A percentile compares a stretch with the other conserved stretches of the same genome.
Evolutionary conservation across 2,113 vertebrate genomes (phyloP).

Genomic region (Phyllostomus discolor): DNA sequence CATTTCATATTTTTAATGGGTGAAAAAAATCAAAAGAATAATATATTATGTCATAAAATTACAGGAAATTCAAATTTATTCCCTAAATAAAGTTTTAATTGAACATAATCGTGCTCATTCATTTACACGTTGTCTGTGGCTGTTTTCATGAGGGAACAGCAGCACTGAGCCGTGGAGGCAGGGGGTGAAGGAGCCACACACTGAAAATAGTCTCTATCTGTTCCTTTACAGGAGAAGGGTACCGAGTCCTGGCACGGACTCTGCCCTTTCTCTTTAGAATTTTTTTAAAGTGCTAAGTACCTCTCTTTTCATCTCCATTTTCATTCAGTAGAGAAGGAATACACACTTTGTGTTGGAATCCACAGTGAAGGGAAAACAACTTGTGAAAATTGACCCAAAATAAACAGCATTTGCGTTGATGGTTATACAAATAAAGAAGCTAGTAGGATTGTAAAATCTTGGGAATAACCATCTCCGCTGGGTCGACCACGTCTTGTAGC

Average conservation of each 20-base stretch:
- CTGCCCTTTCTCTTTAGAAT: neutral
- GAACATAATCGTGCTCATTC: neutral
- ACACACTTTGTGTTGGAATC: neutral
- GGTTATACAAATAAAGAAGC: neutral
- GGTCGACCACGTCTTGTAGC: neutral
- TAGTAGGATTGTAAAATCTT: neutral
- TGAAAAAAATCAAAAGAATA: neutral
- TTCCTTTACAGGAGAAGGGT: neutral
- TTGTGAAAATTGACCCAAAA: constrained; percentile 3
- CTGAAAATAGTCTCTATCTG: neutral
- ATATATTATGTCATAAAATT: neutral
- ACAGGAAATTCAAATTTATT: neutral
- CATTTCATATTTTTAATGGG: neutral
- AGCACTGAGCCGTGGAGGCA: neutral
- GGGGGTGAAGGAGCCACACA: neutral
- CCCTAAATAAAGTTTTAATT: neutral
- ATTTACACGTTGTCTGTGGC: neutral
- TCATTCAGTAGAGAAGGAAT: neutral
- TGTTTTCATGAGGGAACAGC: neutral
- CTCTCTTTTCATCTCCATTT: neutral
- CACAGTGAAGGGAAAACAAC: neutral
- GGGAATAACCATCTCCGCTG: neutral
- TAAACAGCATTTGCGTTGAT: neutral
- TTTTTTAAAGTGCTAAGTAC: neutral
- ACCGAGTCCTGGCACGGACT: neutral